Percentiles rank a stretch among this genome's conserved stretches.
These are phyloP conservation scores for Luidia sarsii DNA, from an alignment of 53 echinoderm and acorn worm species.

Conservation along the genomic window DNA sequence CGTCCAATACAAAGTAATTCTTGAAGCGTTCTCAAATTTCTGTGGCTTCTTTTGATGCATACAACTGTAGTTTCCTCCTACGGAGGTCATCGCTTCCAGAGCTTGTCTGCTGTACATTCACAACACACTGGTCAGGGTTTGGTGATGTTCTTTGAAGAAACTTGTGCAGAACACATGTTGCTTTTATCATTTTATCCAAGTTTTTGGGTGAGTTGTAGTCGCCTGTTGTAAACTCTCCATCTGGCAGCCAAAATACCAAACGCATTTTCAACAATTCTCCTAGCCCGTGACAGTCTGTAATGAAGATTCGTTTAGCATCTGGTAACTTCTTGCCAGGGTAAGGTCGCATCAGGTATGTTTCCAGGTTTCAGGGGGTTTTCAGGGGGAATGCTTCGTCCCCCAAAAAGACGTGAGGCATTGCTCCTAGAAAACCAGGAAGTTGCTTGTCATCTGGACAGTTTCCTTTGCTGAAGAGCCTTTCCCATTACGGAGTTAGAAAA, in stretches of 20 bases:
- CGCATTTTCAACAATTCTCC: constrained; percentile 37
- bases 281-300: constrained; percentile 38
- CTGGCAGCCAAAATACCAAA: constrained; percentile 47
- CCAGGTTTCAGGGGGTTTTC: constrained; percentile 21
- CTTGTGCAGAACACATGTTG: constrained; percentile 41
- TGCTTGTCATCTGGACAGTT: neutral
- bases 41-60: neutral
- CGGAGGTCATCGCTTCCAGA: neutral
- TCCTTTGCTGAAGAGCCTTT: constrained; percentile 1
- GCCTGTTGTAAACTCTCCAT: constrained; percentile 26
- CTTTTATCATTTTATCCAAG: constrained; percentile 3
- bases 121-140: neutral
- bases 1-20: constrained; percentile 6
- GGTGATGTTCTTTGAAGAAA: constrained; percentile 9
- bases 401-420: constrained; percentile 22
- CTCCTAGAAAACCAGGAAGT: neutral
- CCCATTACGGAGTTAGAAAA: constrained; percentile 3
- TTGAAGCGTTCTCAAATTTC: constrained; percentile 14
- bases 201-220: constrained; percentile 14
- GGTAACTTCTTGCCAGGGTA: constrained; percentile 12
- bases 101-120: neutral
- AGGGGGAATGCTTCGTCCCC: constrained; percentile 56
- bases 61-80: too few species aligned
- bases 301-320: constrained; percentile 35
- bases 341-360: constrained; percentile 29